A percentile compares a stretch with the other conserved stretches of the same genome.
phyloP scores from a whole-genome alignment of 2,797 vertebrate genomes.

The Pitangus sulphuratus region DNA sequence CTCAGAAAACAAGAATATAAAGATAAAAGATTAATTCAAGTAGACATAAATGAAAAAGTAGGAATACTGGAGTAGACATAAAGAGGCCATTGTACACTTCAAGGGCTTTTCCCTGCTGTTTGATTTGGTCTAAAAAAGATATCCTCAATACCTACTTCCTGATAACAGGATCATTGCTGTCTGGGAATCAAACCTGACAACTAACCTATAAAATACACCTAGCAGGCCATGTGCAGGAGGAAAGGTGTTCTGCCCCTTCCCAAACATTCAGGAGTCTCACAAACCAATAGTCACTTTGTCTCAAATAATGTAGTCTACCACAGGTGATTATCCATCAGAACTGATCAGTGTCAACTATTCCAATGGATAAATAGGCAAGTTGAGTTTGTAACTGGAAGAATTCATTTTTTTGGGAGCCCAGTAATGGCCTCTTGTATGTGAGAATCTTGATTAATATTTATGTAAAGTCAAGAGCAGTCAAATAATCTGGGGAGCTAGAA shows the following conservation, averaged over 20 bases:
- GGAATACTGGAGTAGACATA: not conserved
- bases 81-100: fast-evolving
- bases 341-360: not conserved
- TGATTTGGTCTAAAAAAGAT: not conserved
- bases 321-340: not conserved
- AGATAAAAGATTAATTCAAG: not conserved
- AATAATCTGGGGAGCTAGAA: not conserved
- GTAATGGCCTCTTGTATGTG: not conserved
- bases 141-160: not conserved
- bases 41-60: not conserved
- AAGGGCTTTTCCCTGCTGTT: not conserved
- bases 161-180: not conserved
- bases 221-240: not conserved
- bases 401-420: not conserved
- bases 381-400: not conserved
- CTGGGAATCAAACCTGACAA: not conserved
- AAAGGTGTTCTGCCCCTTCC: not conserved
- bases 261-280: fast-evolving
- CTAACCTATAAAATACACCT: not conserved
- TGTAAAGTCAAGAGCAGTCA: not conserved
- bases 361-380: not conserved
- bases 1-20: not conserved
- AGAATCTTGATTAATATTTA: not conserved
- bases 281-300: not conserved
- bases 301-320: not conserved